phyloP scores from a whole-genome alignment of 2,888 invertebrate species.

The Limnephilus rhombicus region DNA sequence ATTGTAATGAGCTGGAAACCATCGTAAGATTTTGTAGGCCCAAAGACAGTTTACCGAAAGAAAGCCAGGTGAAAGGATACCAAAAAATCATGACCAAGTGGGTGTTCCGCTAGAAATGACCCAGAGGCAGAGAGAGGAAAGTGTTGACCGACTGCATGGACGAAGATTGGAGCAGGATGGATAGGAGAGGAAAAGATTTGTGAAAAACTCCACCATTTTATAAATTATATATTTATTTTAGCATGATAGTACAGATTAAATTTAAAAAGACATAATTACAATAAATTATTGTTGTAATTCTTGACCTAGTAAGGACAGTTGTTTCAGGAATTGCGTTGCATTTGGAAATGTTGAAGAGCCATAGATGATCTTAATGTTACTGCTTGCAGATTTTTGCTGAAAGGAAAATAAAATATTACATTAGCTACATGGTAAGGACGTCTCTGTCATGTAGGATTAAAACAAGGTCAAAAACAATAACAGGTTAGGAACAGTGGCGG shows the following conservation, averaged over 20 bases:
- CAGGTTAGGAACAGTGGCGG: too few species aligned
- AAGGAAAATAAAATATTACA: constrained; percentile 68
- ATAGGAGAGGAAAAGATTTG: not conserved
- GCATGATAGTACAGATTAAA: not conserved
- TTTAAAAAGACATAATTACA: constrained; percentile 7
- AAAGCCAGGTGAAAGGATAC: not conserved
- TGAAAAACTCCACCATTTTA: not conserved
- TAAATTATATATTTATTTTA: constrained; percentile 34
- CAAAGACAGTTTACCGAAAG: not conserved
- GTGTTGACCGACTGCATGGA: not conserved
- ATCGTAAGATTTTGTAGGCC: not conserved
- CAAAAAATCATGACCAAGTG: not conserved
- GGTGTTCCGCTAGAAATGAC: not conserved
- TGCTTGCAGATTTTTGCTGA: constrained; percentile 83
- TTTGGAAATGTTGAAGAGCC: constrained; percentile 97
- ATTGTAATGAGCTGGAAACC: not conserved
- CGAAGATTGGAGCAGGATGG: not conserved
- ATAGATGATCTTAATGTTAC: constrained; percentile 91
- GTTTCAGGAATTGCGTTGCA: constrained; percentile 95
- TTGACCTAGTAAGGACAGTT: constrained; percentile 88
- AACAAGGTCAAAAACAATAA: not conserved
- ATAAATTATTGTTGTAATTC: constrained; percentile 78
- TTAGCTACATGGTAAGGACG: not conserved
- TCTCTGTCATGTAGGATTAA: not conserved
- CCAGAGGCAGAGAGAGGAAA: not conserved